Evolutionary conservation across 1,140 invertebrate genomes (phyloP), one percentile per base, ranked within the genome.

Genomic region (Venustaconcha ellipsiformis): DNA sequence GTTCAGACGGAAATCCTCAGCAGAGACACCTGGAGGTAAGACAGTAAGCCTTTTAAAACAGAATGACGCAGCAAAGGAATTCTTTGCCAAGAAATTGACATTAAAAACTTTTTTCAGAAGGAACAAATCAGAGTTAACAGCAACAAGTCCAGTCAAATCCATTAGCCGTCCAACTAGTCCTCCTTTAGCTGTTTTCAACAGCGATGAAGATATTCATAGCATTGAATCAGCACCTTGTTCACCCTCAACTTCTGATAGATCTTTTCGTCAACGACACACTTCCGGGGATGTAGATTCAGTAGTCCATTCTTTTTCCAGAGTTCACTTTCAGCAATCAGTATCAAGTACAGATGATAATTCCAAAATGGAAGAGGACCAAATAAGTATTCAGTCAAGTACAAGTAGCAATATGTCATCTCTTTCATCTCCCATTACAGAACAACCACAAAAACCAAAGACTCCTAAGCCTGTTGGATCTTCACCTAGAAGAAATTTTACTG

Each of bases 161-260:
- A 68, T 59, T 14, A 78, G 80, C 56, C 79, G 83, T 48, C 77
- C 78, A 14, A 64, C 66, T 20, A 83, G 77, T 69, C 86, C 83
- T 14, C 86, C 84, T 14, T 77, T 85, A 48, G 84, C 83, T 37
- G 78, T 78, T n/a, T 87, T 86, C 77, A 77, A 84, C n/a, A 78
- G 76, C 70, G 80, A 82, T 58, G 78, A 83, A 64, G 86, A 87
- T 63, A 87, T 86, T 60, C 83, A 80, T 23, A 77, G 81, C 64
- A 72, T 85, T 15, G 80, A 79, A 37, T 83, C 83, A 57, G 76
- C 82, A 17, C 80, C 83, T 14, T 76, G 74, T 23, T 84, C 84
- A n/a, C 83, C 83, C 18, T 83, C 72, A 75, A 75, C 75, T 37
- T 37, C 37, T 37, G 76, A 60, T 80, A 66, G 62, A 18, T 67